A percentile compares a stretch with the other conserved stretches of the same genome.
These are phyloP conservation scores for Perca flavescens DNA, from an alignment of 2,113 vertebrate species.

Conservation along the genomic window DNA sequence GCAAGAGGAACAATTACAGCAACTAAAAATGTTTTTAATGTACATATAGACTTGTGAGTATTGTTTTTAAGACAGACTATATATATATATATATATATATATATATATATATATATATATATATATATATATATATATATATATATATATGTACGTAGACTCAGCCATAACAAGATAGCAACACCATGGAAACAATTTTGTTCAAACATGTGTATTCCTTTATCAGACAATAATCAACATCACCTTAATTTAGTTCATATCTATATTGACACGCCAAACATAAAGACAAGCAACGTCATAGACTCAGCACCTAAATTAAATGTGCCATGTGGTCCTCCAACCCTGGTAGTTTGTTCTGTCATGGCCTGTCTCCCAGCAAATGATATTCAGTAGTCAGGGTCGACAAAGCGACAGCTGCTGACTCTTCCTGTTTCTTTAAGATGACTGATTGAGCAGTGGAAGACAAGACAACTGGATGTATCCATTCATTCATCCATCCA, in stretches of 20 bases:
- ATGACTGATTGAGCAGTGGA: not conserved
- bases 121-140: not conserved
- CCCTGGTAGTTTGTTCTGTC: slow-evolving; percentile 40
- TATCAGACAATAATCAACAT: slow-evolving; percentile 34
- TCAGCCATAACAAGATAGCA: slow-evolving; percentile 8
- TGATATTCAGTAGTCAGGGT: slow-evolving; percentile 32
- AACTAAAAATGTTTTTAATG: no score
- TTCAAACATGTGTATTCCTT: not conserved
- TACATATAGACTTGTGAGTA: no score
- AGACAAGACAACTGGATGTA: not conserved
- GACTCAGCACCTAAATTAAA: slow-evolving; percentile 32
- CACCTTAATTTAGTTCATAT: not conserved
- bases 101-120: not conserved
- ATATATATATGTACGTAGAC: not conserved
- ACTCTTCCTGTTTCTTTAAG: slow-evolving; percentile 50
- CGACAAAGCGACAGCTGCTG: slow-evolving; percentile 1
- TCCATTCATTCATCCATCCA: not conserved
- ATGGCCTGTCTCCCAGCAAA: slow-evolving; percentile 44
- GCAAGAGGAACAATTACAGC: no score
- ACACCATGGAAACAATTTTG: slow-evolving; percentile 20
- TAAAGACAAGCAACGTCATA: not conserved
- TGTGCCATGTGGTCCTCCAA: not conserved
- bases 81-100: not conserved
- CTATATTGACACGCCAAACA: slow-evolving; percentile 57
- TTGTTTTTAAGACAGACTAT: no score